These are phyloP conservation scores for Phasianus colchicus DNA, from an alignment of 2,113 vertebrate species.

Conservation along the genomic window DNA sequence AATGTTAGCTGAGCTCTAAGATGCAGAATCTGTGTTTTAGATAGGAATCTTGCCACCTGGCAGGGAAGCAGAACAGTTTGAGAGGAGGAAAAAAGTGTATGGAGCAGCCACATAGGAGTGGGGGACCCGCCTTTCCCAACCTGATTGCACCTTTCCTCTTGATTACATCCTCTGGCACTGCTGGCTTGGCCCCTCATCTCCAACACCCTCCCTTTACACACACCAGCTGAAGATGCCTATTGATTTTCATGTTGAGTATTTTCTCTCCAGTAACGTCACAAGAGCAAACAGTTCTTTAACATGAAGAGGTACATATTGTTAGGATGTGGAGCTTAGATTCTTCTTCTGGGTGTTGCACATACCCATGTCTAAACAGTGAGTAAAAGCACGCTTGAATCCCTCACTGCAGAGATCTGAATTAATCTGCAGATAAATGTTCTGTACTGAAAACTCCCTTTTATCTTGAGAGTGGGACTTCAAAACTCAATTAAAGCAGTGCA, in stretches of 20 bases:
- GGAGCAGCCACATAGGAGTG: accelerated
- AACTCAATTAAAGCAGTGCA: not conserved
- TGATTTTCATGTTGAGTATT: not conserved
- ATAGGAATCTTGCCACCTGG: not conserved
- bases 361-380: not conserved
- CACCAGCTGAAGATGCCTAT: not conserved
- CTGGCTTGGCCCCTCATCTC: accelerated
- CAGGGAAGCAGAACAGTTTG: accelerated
- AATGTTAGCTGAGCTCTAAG: not conserved
- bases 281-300: not conserved
- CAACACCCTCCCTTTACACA: not conserved
- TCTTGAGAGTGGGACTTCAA: not conserved
- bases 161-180: accelerated
- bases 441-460: not conserved
- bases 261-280: not conserved
- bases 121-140: not conserved
- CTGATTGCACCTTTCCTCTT: not conserved
- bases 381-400: not conserved
- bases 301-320: not conserved
- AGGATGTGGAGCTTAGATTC: not conserved
- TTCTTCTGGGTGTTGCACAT: not conserved
- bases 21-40: not conserved
- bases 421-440: accelerated
- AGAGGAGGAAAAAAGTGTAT: accelerated
- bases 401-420: not conserved